Evolutionary conservation across 2,113 vertebrate genomes (phyloP), one percentile per base, ranked within the genome.

Genomic region (Ochotona princeps): DNA sequence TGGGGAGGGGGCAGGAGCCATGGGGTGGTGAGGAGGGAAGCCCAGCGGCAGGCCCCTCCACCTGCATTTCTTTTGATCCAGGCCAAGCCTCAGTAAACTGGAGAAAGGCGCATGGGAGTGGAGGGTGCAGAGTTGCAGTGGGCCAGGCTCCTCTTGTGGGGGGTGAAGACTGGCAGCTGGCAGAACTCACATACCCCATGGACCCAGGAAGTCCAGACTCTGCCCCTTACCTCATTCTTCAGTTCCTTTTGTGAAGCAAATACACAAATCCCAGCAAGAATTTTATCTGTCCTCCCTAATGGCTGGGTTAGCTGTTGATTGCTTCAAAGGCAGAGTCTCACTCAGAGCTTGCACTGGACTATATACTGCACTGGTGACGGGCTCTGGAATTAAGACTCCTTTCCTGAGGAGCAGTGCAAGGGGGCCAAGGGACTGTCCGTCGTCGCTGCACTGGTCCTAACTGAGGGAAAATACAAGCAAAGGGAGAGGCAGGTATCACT

Each of bases 201-300:
- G 35, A 67, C 83, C 81, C 28, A 28, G 81, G 60, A 67, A 95
- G 78, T 30, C 13, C 11, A 1, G 28, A 18, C 20, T n/a, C 78
- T 79, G 54, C 26, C 75, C 74, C 47, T 21, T 60, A 51, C 20
- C 44, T 6, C 54, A 35, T 51, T 69, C 76, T 49, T 78, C 25
- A 13, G 60, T 57, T 82, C 74, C 65, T 90, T 49, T 35, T 25
- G 86, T 15, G 23, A 78, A 92, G 61, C 61, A 72, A 51, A 66
- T 73, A 28, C 14, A 67, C 63, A 83, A 61, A 87, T 69, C 44
- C n/a, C 80, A 83, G 32, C 44, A 69, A 86, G 80, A 90, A 69
- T 5, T 83, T 83, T 69, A 61, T 30, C 12, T 6, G 44, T 21
- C 32, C 26, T n/a, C n/a, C 25, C 65, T 74, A 25, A 49, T 7